phyloP scores from a whole-genome alignment of 2,113 vertebrate genomes.

The Forbesichthys papilliferus region DNA sequence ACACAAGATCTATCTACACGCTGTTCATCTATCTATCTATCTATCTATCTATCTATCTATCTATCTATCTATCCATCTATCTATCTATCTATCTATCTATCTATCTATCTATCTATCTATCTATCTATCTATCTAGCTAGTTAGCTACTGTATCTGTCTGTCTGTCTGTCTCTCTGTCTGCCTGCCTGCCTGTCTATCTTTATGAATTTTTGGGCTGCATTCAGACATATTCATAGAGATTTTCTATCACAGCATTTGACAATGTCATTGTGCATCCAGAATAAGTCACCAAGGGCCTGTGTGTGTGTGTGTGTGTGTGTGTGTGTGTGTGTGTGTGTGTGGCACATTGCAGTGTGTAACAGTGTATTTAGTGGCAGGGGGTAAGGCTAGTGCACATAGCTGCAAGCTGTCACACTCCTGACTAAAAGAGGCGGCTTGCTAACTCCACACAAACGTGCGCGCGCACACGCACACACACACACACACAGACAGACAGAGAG shows the following conservation, averaged over 20 bases:
- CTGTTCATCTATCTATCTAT: background rate
- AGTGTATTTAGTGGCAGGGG: conserved; percentile 46
- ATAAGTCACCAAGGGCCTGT: conserved; percentile 15
- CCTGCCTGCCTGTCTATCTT: background rate
- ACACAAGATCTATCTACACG: too few relatives aligned
- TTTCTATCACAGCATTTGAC: conserved; percentile 9
- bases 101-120: background rate
- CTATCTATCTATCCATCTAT: background rate
- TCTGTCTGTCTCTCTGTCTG: background rate
- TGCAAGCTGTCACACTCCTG: conserved; percentile 73
- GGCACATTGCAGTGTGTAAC: conserved; percentile 48
- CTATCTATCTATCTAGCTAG: too few relatives aligned
- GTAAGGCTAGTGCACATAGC: conserved; percentile 55
- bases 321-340: conserved; percentile 46
- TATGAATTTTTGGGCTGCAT: background rate
- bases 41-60: background rate
- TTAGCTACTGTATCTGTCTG: too few relatives aligned
- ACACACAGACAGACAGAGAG: conserved; percentile 26
- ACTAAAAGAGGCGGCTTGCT: conserved; percentile 64
- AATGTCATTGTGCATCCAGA: conserved; percentile 31
- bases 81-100: background rate
- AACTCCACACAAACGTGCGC: conserved; percentile 35
- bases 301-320: conserved; percentile 29
- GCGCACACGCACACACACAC: conserved; percentile 27
- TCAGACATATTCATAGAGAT: background rate